phyloP scores from a whole-genome alignment of 2,797 vertebrate species.

The Pseudomugil tenellus region DNA sequence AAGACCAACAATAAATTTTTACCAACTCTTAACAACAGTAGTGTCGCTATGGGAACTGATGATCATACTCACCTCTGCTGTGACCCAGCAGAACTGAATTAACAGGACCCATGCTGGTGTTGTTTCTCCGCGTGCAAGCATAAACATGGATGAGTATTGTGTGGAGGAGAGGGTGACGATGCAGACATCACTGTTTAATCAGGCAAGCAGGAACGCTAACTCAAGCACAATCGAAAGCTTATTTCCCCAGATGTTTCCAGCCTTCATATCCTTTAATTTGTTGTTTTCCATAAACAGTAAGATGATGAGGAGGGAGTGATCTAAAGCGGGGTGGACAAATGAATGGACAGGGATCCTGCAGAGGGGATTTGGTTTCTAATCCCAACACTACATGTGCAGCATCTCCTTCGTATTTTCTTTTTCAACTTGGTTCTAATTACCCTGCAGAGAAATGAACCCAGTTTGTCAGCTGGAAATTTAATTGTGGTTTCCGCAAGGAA shows the following conservation, averaged over 20 bases:
- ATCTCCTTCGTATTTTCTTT: slow-evolving; percentile 32
- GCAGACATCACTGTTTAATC: slow-evolving; percentile 48
- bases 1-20: background rate
- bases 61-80: background rate
- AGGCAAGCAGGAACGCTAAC: slow-evolving; percentile 42
- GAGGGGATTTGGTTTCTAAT: slow-evolving; percentile 46
- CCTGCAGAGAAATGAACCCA: slow-evolving; percentile 56
- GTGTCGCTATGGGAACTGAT: background rate
- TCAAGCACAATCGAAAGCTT: slow-evolving; percentile 48
- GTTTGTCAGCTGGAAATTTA: slow-evolving; percentile 54
- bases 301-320: slow-evolving; percentile 11
- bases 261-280: slow-evolving; percentile 52
- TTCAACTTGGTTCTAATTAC: slow-evolving; percentile 56
- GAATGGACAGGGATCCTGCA: slow-evolving; percentile 27
- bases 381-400: slow-evolving; percentile 29
- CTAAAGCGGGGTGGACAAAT: slow-evolving; percentile 20
- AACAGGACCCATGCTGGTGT: slow-evolving; percentile 7
- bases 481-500: slow-evolving; percentile 54
- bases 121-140: background rate
- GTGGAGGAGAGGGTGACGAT: slow-evolving; percentile 11
- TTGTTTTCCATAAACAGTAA: slow-evolving; percentile 57
- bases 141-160: slow-evolving; percentile 12
- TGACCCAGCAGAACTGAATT: background rate
- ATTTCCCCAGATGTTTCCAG: slow-evolving; percentile 57
- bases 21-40: background rate